Conservation (phyloP, 1,140 invertebrate species). For the Ips typographus region DNA sequence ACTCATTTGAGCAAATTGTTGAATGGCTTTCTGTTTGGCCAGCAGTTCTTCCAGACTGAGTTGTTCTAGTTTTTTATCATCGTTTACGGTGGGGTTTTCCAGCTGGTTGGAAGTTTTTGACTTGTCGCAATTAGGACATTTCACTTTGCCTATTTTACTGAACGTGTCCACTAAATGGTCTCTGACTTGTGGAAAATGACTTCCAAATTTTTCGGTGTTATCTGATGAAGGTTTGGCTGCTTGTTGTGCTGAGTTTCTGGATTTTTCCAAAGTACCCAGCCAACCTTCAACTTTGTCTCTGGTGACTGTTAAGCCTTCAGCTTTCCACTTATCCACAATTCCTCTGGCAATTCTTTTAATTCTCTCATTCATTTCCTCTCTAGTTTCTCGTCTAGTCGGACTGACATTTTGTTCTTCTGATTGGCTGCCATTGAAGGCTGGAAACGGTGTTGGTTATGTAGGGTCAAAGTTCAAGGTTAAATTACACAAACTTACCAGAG, state of each 20-base stretch:
- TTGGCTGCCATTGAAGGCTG: no score
- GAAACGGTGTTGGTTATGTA: no score
- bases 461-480: no score
- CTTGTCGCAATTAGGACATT: conserved; percentile 20
- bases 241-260: neutral
- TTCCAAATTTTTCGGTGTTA: neutral
- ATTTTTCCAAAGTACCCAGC: conserved; percentile 20
- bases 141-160: conserved; percentile 22
- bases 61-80: neutral
- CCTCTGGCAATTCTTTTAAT: conserved; percentile 26
- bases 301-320: conserved; percentile 26
- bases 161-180: conserved; percentile 21
- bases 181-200: conserved; percentile 18
- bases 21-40: neutral
- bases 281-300: conserved; percentile 26
- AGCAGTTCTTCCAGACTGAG: conserved; percentile 2
- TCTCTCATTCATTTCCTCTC: conserved; percentile 25
- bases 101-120: neutral
- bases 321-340: conserved; percentile 31
- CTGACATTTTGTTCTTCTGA: no score
- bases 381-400: no score
- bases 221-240: neutral
- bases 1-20: conserved; percentile 1
- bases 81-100: neutral
- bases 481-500: conserved; percentile 8